Percentiles rank a stretch among this genome's conserved stretches.
These are phyloP conservation scores for Artibeus lituratus DNA, from an alignment of 2,797 vertebrate species.

Conservation along the genomic window DNA sequence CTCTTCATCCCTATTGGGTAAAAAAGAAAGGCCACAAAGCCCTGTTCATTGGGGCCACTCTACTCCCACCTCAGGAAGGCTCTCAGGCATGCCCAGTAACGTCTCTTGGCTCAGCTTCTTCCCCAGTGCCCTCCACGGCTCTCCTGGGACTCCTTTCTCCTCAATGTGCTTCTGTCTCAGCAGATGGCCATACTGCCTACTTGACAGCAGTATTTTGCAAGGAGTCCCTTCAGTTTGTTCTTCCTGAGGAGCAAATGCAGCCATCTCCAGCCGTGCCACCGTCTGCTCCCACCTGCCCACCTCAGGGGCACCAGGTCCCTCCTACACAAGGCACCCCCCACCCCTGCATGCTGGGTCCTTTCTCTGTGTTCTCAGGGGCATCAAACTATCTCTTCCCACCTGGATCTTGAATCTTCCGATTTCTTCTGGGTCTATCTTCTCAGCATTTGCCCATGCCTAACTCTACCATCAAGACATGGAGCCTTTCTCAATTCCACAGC, in stretches of 20 bases:
- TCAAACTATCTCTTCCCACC: no score
- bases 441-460: no score
- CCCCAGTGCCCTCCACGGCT: background rate
- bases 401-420: background rate
- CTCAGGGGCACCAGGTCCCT: background rate
- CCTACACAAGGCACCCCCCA: background rate
- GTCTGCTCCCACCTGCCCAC: rapidly evolving
- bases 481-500: background rate
- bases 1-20: background rate
- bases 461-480: background rate
- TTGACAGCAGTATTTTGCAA: background rate
- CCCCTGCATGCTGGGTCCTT: background rate
- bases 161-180: background rate
- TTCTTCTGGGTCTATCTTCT: background rate
- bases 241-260: background rate
- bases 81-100: rapidly evolving
- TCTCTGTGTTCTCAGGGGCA: no score
- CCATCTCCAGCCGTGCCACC: no score
- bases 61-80: background rate
- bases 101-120: background rate
- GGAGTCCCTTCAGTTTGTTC: background rate
- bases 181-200: background rate
- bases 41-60: no score
- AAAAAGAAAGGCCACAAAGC: background rate
- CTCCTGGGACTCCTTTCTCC: background rate